Base-by-base conservation (phyloP, 2,113 vertebrate genomes). In the Monarcha castaneiventris region DNA sequence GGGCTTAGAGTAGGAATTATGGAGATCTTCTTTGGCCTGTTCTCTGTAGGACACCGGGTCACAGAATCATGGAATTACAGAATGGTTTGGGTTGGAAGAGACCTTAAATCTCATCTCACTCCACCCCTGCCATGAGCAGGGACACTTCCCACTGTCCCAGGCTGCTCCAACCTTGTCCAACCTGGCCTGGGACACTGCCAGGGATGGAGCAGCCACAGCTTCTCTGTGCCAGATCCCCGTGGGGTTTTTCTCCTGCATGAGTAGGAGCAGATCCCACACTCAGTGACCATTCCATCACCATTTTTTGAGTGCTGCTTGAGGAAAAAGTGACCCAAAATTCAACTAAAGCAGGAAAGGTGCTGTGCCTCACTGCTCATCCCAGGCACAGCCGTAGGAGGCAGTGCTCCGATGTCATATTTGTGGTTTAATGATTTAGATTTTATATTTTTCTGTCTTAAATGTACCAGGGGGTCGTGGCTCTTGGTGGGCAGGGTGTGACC, bases 61-160 rank as follows among this genome's bases (percentile, higher is more conserved):
- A 55, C 1, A 5, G 37, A 59, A 46, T 14, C 6, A 2, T 11
- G 48, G 54, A 54, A 55, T 33, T 16, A 3, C 7, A 7, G 76
- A 30, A 0, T 29, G 51, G 5, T 30, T n/a, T 39, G 51, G 51
- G 20, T 25, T 35, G 61, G 54, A 18, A 59, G 1, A 23, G 37
- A 39, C 5, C 37, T 59, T 14, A 25, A n/a, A 46, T 1, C 10
- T 0, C 68, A 59, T 20, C 17, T 4, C 2, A 3, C 48, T 1
- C 41, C 48, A n/a, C 11, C 23, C 35, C 18, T 39, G 27, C 63
- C 55, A 11, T 46, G 48, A 7, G 14, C 55, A 62, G 66, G 56
- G 66, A 56, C 64, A 16, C 26, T 5, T 79, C 5, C 41, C 75
- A 22, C 49, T 3, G 1, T 17, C 43, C 66, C 58, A 64, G 67